Conservation (phyloP, 2,888 invertebrate genomes). For the Orchesellides sinensis region DNA sequence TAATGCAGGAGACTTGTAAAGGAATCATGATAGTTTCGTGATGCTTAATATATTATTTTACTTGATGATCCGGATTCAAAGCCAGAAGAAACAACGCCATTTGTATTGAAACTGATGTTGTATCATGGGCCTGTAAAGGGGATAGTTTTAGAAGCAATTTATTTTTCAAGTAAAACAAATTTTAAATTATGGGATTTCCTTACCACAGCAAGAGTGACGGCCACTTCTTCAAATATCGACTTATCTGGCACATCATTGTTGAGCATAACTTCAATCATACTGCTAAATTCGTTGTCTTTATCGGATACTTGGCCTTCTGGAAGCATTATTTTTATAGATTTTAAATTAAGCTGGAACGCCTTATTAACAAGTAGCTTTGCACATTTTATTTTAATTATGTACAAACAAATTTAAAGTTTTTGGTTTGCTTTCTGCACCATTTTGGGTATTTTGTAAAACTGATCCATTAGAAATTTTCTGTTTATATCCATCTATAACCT, state of each 20-base stretch:
- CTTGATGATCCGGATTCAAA: slow-evolving; percentile 22
- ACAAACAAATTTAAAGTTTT: no score
- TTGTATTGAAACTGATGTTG: slow-evolving; percentile 3
- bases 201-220: slow-evolving; percentile 25
- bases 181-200: background rate
- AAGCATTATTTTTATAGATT: no score
- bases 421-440: no score
- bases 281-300: background rate
- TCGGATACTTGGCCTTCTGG: no score
- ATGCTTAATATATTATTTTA: background rate
- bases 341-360: no score
- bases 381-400: no score
- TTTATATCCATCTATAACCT: slow-evolving; percentile 18
- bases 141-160: background rate
- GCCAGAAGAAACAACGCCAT: slow-evolving; percentile 21
- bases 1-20: no score
- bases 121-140: slow-evolving; percentile 20
- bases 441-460: no score
- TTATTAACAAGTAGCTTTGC: no score
- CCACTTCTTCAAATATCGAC: slow-evolving; percentile 28
- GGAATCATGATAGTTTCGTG: background rate
- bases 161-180: background rate
- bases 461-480: no score
- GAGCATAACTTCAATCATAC: slow-evolving; percentile 35
- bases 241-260: slow-evolving; percentile 11